Conservation (phyloP, 2,797 vertebrate genomes). For the Natrix natrix region DNA sequence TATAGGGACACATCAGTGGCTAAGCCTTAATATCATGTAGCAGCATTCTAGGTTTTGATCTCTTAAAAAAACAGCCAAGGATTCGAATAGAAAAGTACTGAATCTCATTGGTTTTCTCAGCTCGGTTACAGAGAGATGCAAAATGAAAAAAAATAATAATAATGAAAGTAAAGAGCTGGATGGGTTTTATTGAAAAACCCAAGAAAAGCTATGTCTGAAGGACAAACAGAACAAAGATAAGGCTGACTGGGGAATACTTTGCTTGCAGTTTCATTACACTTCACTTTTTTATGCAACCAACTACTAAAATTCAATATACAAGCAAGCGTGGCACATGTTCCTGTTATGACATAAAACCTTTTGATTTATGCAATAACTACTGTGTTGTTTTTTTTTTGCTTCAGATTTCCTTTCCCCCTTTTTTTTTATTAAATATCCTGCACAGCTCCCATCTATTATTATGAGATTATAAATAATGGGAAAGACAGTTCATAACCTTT, state of each 20-base stretch:
- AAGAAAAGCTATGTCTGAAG: conserved; percentile 77
- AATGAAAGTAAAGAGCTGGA: conserved; percentile 51
- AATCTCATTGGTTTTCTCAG: conserved; percentile 76
- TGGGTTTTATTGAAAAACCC: conserved; percentile 77
- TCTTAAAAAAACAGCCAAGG: conserved; percentile 82
- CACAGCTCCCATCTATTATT: conserved; percentile 41
- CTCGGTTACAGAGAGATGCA: conserved; percentile 70
- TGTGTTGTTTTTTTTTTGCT: conserved; percentile 33
- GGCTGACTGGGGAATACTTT: conserved; percentile 76
- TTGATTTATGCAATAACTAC: conserved; percentile 71
- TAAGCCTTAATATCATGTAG: conserved; percentile 74
- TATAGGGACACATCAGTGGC: conserved; percentile 82
- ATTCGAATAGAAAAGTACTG: conserved; percentile 73
- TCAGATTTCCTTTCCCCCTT: conserved; percentile 52
- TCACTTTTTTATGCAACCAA: conserved; percentile 76
- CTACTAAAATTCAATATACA: conserved; percentile 76
- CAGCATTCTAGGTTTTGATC: conserved; percentile 80
- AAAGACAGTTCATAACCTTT: conserved; percentile 25
- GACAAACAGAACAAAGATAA: conserved; percentile 80
- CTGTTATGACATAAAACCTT: conserved; percentile 72
- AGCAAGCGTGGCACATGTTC: conserved; percentile 70
- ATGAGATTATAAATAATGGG: conserved; percentile 30
- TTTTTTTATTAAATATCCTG: conserved; percentile 53
- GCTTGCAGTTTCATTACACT: conserved; percentile 76
- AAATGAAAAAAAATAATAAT: conserved; percentile 38